These are phyloP conservation scores for Apaloderma vittatum DNA, from an alignment of 2,113 vertebrate genomes.

Conservation along the genomic window DNA sequence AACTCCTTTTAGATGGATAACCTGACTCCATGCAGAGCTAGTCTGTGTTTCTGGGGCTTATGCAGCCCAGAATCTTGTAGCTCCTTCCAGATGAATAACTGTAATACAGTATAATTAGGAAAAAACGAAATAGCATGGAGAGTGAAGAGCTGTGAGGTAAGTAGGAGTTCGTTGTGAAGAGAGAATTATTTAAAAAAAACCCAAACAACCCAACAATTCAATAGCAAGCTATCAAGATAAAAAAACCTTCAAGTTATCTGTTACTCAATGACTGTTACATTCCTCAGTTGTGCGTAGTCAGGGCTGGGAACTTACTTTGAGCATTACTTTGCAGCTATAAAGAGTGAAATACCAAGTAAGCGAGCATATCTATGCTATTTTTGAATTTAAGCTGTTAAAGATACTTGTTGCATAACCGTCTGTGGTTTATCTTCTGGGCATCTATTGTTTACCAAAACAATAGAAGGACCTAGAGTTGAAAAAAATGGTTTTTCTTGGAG, in stretches of 20 bases:
- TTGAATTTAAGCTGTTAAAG: neutral
- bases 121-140: neutral
- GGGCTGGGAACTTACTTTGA: neutral
- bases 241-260: neutral
- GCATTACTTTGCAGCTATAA: neutral
- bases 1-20: neutral
- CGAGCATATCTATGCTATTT: neutral
- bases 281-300: neutral
- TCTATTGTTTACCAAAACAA: neutral
- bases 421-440: neutral
- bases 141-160: neutral
- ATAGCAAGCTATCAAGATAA: neutral
- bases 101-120: neutral
- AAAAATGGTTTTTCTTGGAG: neutral
- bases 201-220: neutral
- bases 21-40: neutral
- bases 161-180: neutral
- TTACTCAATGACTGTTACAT: rapidly evolving
- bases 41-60: neutral
- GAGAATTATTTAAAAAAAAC: neutral
- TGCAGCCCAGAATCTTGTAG: neutral
- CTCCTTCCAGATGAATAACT: neutral
- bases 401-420: neutral
- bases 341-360: neutral
- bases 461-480: neutral